These are phyloP conservation scores for Abrostola triplasia DNA, from an alignment of 2,888 invertebrate species.

Conservation along the genomic window DNA sequence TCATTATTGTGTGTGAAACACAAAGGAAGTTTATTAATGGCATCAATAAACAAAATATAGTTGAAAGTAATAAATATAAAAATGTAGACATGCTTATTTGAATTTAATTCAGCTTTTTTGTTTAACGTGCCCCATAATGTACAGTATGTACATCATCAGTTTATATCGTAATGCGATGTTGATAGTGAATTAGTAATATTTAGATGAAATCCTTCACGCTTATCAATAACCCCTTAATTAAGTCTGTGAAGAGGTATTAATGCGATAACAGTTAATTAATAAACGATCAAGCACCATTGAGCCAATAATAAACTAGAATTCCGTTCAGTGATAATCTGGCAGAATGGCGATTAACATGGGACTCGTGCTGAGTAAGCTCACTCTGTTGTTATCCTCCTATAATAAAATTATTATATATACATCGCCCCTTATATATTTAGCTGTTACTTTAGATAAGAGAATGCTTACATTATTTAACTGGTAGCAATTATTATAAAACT, in stretches of 20 bases:
- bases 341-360: conserved; percentile 60
- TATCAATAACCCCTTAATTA: conserved; percentile 67
- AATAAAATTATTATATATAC: conserved; percentile 4
- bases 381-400: conserved; percentile 31
- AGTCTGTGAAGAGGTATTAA: conserved; percentile 62
- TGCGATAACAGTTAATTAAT: conserved; percentile 75
- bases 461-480: not conserved
- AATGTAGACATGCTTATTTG: no score
- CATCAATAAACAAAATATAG: no score
- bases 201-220: conserved; percentile 49
- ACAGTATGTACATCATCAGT: not conserved
- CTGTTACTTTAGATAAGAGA: not conserved
- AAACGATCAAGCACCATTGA: conserved; percentile 60
- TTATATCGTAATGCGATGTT: conserved; percentile 22
- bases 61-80: no score
- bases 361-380: conserved; percentile 62
- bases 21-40: no score
- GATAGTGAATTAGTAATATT: conserved; percentile 22
- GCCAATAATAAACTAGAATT: conserved; percentile 55
- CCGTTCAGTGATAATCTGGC: conserved; percentile 54
- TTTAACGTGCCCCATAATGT: not conserved
- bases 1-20: not conserved
- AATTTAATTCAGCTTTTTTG: not conserved
- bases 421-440: not conserved
- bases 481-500: not conserved